Evolutionary conservation across 2,888 invertebrate species (phyloP).

Genomic region (Odiellus spinosus): DNA sequence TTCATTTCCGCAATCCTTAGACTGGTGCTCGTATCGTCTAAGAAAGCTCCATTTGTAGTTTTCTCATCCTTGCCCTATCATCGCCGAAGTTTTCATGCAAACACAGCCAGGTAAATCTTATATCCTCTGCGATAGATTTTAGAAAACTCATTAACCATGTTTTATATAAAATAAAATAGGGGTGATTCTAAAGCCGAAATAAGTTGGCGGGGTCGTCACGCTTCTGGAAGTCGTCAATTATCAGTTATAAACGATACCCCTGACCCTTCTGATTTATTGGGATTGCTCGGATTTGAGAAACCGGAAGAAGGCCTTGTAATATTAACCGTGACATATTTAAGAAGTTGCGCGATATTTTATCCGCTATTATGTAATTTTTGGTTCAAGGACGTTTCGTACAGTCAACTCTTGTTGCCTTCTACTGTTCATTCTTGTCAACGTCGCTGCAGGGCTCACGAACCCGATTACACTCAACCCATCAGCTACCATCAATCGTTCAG

Average conservation of each 20-base stretch:
- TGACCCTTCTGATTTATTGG: conserved; percentile 55
- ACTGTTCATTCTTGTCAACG: background rate
- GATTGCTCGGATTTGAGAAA: conserved; percentile 57
- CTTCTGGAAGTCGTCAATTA: conserved; percentile 63
- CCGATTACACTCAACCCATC: background rate
- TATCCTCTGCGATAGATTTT: background rate
- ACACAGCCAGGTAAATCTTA: background rate
- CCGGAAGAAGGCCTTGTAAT: conserved; percentile 46
- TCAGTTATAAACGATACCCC: conserved; percentile 65
- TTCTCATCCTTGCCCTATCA: conserved; percentile 60
- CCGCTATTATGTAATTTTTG: too few species aligned
- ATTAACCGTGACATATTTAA: too few species aligned
- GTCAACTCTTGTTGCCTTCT: background rate
- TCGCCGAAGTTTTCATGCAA: background rate
- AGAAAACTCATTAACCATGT: background rate
- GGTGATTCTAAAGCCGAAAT: conserved; percentile 14
- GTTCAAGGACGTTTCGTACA: conserved; percentile 1
- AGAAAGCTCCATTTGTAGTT: conserved; percentile 60
- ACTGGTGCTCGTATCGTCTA: conserved; percentile 57
- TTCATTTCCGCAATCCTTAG: conserved; percentile 31
- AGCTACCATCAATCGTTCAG: background rate
- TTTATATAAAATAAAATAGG: conserved; percentile 5
- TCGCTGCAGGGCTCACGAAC: background rate
- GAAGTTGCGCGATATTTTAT: too few species aligned
- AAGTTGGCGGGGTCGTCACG: conserved; percentile 48